Evolutionary conservation across 1,140 invertebrate species (phyloP).

Genomic region (Brachionus sp.): DNA sequence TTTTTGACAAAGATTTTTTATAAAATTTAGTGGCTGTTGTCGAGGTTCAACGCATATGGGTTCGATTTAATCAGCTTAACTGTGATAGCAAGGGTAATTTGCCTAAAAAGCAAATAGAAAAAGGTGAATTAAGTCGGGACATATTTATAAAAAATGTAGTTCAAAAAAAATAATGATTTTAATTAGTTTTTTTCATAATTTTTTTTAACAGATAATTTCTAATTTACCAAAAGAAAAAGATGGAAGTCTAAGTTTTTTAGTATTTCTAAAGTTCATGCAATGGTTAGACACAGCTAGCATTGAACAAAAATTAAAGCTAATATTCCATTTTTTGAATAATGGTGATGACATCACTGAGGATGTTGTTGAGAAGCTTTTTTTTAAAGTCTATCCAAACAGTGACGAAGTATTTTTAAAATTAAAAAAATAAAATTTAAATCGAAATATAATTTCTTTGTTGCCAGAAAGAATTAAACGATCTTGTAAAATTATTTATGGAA

Average conservation of each 20-base stretch:
- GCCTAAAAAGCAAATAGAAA: neutral
- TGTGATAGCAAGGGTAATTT: neutral
- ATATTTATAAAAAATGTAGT: constrained; percentile 37
- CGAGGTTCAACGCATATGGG: constrained; percentile 43
- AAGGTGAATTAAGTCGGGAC: constrained; percentile 9
- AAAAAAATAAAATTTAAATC: neutral
- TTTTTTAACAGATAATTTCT: neutral
- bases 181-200: neutral
- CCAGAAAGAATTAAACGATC: neutral
- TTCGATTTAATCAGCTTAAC: constrained; percentile 36
- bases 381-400: constrained; percentile 28
- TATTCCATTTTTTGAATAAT: constrained; percentile 43
- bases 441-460: neutral
- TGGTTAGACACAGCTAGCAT: neutral
- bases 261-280: constrained; percentile 42
- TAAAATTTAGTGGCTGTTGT: constrained; percentile 36
- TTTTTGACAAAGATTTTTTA: neutral
- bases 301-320: constrained; percentile 17
- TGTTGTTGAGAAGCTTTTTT: neutral
- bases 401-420: neutral
- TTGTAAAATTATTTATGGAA: constrained; percentile 1
- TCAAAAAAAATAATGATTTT: neutral
- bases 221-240: constrained; percentile 41
- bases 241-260: constrained; percentile 29
- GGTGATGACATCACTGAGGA: neutral